Evolutionary conservation across 2,797 vertebrate species (phyloP), one percentile per base, ranked within the genome.

Genomic region (Spinus pinus): DNA sequence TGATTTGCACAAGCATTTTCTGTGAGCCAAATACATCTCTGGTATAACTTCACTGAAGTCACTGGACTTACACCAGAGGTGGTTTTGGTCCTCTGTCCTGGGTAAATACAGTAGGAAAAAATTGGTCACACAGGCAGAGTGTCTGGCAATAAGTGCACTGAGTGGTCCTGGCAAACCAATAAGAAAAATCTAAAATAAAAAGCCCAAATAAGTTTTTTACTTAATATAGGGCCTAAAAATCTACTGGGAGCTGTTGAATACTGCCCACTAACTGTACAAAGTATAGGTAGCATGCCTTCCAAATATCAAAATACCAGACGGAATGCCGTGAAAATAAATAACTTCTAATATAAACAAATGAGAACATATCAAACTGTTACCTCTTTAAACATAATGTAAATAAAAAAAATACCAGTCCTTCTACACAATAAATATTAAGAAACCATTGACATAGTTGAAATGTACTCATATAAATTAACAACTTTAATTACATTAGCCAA

Each of bases 391-490:
- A 98, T 97, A 98, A 96, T 96, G 98, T 98, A 98, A 98, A 98
- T 98, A 98, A 98, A 98, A 98, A 97, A 98, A 98, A 98, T 98
- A 98, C 98, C 98, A 98, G 97, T 98, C 98, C 97, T 98, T 98
- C 98, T 98, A 98, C 97, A 98, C 97, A 98, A 98, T 98, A 98
- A 98, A 98, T 98, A 98, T 98, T 98, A 98, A 98, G 98, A 98
- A 98, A 98, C 97, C 97, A 98, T 98, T 98, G 98, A 98, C 98
- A 98, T 98, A 98, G 97, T 98, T 98, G 98, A 98, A 98, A 98
- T 98, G 98, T 98, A 98, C 97, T 98, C 98, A 98, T 98, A 98
- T 98, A 98, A 98, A 98, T 98, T 98, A 98, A 98, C 98, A 98
- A 98, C 97, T 98, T 98, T 98, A 98, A 98, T 98, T 98, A 98